These are phyloP conservation scores for Aphrophora alni DNA, from an alignment of 2,888 invertebrate genomes.

Conservation along the genomic window DNA sequence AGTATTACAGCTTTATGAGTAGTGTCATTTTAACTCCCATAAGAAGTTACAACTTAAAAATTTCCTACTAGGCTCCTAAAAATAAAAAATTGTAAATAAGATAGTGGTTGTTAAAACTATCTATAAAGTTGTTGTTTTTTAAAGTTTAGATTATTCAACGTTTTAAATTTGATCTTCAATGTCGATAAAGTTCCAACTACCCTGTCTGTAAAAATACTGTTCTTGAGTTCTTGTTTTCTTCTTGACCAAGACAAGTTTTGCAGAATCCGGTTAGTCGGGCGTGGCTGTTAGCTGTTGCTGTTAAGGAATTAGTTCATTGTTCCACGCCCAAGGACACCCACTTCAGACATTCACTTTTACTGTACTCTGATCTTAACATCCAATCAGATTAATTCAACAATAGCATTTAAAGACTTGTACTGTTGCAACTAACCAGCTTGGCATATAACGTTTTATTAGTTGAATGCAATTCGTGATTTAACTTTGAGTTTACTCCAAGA, in stretches of 20 bases:
- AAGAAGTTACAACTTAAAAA: too few species aligned
- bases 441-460: background rate
- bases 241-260: background rate
- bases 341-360: slow-evolving; percentile 12
- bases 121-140: too few species aligned
- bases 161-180: too few species aligned
- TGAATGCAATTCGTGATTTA: too few species aligned
- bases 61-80: too few species aligned
- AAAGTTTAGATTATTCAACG: too few species aligned
- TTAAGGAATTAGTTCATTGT: slow-evolving; percentile 25
- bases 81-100: too few species aligned
- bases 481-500: too few species aligned
- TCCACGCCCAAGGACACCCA: slow-evolving; percentile 29
- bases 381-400: background rate
- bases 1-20: too few species aligned
- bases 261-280: slow-evolving; percentile 12
- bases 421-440: background rate
- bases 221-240: background rate
- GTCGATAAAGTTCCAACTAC: too few species aligned
- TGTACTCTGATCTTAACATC: background rate
- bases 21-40: too few species aligned
- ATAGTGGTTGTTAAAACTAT: too few species aligned
- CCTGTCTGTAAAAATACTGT: background rate
- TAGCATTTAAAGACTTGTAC: background rate
- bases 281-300: slow-evolving; percentile 7